phyloP scores from a whole-genome alignment of 2,113 vertebrate genomes.

The Podilymbus podiceps region DNA sequence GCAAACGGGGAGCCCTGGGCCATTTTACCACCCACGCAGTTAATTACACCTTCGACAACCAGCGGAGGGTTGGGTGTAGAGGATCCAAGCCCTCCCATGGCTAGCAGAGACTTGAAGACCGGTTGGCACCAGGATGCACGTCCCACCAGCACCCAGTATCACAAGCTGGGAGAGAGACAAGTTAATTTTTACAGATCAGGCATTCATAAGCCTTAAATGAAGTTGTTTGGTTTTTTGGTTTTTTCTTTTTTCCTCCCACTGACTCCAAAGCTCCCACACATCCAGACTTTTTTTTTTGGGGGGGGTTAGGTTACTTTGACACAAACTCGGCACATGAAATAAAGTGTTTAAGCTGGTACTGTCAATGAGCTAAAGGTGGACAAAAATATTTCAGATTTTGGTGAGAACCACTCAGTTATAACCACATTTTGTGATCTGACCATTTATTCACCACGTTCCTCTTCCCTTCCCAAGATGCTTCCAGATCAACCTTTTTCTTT shows the following conservation, averaged over 20 bases:
- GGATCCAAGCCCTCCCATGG: constrained; percentile 44
- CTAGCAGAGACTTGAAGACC: constrained; percentile 59
- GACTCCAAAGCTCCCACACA: background rate
- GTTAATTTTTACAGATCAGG: background rate
- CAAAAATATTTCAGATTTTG: constrained; percentile 35
- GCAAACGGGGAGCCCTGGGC: constrained; percentile 30
- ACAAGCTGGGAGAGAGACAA: background rate
- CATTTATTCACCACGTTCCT: background rate
- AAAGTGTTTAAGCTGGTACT: constrained; percentile 34
- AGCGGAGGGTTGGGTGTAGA: constrained; percentile 20
- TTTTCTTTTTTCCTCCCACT: no score
- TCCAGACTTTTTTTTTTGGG: background rate
- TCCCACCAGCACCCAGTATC: background rate
- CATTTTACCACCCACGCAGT: constrained; percentile 43
- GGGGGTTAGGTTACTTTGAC: constrained; percentile 7
- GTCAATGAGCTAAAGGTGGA: constrained; percentile 24
- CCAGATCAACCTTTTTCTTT: background rate
- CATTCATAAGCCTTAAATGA: background rate
- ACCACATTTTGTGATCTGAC: constrained; percentile 47
- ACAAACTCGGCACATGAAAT: background rate
- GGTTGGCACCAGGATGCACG: background rate
- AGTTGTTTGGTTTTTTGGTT: background rate
- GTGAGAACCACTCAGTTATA: constrained; percentile 13
- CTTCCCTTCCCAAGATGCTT: background rate
- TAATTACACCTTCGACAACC: constrained; percentile 47